A percentile compares a stretch with the other conserved stretches of the same genome.
Evolutionary conservation across 2,113 vertebrate species (phyloP).

Genomic region (Saccopteryx leptura): DNA sequence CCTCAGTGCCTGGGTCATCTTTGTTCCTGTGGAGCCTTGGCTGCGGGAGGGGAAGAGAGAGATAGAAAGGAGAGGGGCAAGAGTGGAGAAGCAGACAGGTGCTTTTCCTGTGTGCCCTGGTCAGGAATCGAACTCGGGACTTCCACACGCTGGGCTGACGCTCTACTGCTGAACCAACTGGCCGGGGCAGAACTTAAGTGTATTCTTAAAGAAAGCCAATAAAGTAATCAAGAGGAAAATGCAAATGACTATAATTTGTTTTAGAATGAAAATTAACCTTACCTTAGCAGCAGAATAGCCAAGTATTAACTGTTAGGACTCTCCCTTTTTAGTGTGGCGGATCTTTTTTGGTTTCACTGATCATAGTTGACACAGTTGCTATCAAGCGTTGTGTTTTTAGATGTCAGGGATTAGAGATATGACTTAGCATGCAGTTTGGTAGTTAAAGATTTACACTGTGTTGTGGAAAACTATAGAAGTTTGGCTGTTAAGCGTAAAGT

Average conservation of each 20-base stretch:
- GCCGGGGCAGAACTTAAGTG: slow-evolving; percentile 86
- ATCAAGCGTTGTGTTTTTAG: slow-evolving; percentile 50
- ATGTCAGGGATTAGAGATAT: background rate
- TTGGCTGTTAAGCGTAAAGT: slow-evolving; percentile 29
- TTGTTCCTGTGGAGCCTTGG: too few relatives aligned
- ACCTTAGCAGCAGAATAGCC: slow-evolving; percentile 93
- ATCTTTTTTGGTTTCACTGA: slow-evolving; percentile 41
- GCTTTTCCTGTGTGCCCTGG: too few relatives aligned
- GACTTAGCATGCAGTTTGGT: background rate
- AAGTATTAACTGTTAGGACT: slow-evolving; percentile 75
- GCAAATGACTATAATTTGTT: slow-evolving; percentile 97
- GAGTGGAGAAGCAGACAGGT: too few relatives aligned
- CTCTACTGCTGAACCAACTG: too few relatives aligned
- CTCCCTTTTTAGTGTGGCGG: slow-evolving; percentile 70
- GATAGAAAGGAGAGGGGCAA: too few relatives aligned
- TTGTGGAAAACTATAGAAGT: slow-evolving; percentile 38
- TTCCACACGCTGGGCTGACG: too few relatives aligned
- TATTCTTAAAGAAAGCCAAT: slow-evolving; percentile 99
- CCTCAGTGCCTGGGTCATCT: too few relatives aligned
- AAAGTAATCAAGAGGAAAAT: slow-evolving; percentile 98
- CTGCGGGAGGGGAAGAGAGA: too few relatives aligned
- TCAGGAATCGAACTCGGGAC: too few relatives aligned
- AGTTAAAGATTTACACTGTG: background rate
- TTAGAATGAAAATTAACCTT: slow-evolving; percentile 96
- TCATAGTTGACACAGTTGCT: slow-evolving; percentile 27